Evolutionary conservation across 2,797 vertebrate genomes (phyloP).

Genomic region (Orientallactaga sibirica): DNA sequence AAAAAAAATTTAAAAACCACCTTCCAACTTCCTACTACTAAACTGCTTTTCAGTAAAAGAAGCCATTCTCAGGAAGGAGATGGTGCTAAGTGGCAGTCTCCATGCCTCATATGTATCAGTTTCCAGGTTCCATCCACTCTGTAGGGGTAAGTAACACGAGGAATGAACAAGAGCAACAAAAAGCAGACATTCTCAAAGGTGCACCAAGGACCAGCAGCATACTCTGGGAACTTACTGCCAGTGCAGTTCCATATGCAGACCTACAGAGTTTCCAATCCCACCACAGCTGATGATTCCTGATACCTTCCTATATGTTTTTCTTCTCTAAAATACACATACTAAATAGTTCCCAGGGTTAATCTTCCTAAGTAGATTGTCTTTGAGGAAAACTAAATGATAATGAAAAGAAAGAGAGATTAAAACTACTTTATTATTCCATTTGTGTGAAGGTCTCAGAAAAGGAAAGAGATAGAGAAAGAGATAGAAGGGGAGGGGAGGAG

Average conservation of each 20-base stretch:
- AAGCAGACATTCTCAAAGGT: neutral
- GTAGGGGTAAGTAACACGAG: too few species aligned
- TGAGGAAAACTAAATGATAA: neutral
- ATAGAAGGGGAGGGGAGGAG: too few species aligned
- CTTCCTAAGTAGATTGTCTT: neutral
- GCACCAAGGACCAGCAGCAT: neutral
- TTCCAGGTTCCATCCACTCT: neutral
- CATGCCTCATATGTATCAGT: too few species aligned
- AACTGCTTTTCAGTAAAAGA: constrained; percentile 15
- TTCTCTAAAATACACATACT: neutral
- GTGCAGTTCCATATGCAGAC: neutral
- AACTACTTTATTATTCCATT: neutral
- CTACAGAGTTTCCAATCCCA: neutral
- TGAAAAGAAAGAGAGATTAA: constrained; percentile 25
- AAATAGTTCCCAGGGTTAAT: neutral
- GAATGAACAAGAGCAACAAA: neutral
- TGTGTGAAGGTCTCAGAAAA: neutral
- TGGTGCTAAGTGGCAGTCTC: too few species aligned
- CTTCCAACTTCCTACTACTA: too few species aligned
- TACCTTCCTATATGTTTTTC: neutral
- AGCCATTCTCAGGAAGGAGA: neutral
- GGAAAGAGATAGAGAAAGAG: too few species aligned
- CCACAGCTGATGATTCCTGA: neutral
- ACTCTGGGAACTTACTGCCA: neutral
- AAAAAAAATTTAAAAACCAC: neutral